Conservation (phyloP, 1,140 invertebrate species). For the Polyergus mexicanus region DNA sequence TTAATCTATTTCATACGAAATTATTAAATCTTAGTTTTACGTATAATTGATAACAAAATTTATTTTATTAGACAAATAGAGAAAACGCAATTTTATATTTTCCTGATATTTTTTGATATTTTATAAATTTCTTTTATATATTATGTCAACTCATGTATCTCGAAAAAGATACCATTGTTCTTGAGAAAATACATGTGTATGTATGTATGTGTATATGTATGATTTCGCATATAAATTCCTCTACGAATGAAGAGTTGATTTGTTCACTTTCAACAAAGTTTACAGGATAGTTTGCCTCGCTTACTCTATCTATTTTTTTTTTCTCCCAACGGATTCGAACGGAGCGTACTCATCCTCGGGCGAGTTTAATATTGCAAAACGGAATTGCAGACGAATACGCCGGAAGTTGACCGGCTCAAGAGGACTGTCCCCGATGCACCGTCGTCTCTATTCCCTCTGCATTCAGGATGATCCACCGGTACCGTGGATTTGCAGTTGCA, state of each 20-base stretch:
- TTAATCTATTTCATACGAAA: constrained; percentile 44
- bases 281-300: constrained; percentile 34
- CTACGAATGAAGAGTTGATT: constrained; percentile 14
- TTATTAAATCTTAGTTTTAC: neutral
- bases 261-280: constrained; percentile 28
- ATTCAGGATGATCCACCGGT: constrained; percentile 26
- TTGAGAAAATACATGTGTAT: neutral
- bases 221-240: neutral
- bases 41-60: neutral
- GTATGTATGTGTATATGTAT: too few species aligned
- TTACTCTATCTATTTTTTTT: constrained; percentile 21
- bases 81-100: neutral
- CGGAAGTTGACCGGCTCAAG: constrained; percentile 36
- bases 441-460: constrained; percentile 59
- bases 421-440: constrained; percentile 41
- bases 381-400: constrained; percentile 32
- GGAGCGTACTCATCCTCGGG: constrained; percentile 5
- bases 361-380: constrained; percentile 66
- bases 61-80: neutral
- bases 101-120: neutral
- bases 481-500: constrained; percentile 34
- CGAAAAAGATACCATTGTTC: neutral
- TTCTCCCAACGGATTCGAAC: constrained; percentile 30
- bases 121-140: constrained; percentile 5
- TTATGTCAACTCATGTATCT: neutral